Base-by-base conservation (phyloP, 2,113 vertebrate species). In the Bubo bubo region DNA sequence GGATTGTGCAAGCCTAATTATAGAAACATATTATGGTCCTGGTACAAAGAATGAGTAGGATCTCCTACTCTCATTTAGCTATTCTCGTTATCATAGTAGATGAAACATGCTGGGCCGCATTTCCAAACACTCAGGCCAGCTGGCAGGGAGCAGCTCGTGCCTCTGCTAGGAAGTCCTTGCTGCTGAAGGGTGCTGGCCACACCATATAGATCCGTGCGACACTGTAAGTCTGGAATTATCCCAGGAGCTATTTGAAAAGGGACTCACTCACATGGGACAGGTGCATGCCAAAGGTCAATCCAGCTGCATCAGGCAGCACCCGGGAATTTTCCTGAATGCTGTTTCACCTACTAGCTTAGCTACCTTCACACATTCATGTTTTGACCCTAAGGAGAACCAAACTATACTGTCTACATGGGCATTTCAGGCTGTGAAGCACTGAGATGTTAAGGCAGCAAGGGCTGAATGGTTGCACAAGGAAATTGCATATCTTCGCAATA, bases 201-300 rank as follows among this genome's bases (percentile, higher is more conserved):
- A 43, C 3, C 5, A 45, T 15, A 32, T 8, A 35, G 21, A 52
- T 55, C 17, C 0, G 0, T 35, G 14, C 18, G 28, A 68, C 41
- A 28, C 5, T 49, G 37, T 72, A 59, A 39, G 32, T 43, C 64
- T 67, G 21, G 34, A 73, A 39, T 28, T 79, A 32, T 21, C 20
- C 24, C 60, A 62, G 28, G 27, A 83, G 14, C 26, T 35, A 17
- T 58, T 24, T 68, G 49, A 34, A 41, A 79, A 35, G 16, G 19
- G 14, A 4, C 13, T 81, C 45, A 18, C 24, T 79, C 53, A 56
- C 4, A 35, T 8, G 15, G 14, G n/a, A 50, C 12, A 45, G 59
- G 10, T 0, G 0, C 4, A 2, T 20, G 26, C 28, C 59, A 62
- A 62, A 19, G 41, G 16, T 17, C 43, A 49, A 10, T 70, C 55